These are phyloP conservation scores for Conger conger DNA, from an alignment of 2,113 vertebrate species.

Conservation along the genomic window DNA sequence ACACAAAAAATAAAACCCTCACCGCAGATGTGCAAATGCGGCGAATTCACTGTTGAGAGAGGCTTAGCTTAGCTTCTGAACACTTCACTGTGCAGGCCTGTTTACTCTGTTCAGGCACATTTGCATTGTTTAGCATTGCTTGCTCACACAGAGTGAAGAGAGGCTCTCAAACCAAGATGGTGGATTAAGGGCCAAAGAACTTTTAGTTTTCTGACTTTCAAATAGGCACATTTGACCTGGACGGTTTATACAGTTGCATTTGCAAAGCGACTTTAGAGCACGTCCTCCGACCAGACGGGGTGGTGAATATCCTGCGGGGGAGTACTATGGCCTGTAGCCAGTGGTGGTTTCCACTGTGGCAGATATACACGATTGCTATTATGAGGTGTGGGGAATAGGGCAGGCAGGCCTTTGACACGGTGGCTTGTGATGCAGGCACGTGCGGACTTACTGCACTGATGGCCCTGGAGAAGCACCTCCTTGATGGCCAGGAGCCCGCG, in stretches of 20 bases:
- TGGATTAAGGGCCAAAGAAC: background rate
- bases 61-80: background rate
- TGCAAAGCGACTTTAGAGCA: background rate
- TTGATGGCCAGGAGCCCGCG: constrained; percentile 85
- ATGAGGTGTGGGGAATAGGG: constrained; percentile 15
- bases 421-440: background rate
- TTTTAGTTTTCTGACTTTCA: background rate
- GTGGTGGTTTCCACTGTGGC: background rate
- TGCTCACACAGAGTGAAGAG: background rate
- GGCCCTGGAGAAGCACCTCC: constrained; percentile 90
- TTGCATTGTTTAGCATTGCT: background rate
- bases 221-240: background rate
- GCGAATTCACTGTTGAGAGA: background rate
- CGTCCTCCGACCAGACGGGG: background rate
- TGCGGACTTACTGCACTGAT: constrained; percentile 87
- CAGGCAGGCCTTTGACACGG: background rate
- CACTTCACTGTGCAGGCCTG: background rate
- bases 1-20: background rate
- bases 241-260: background rate
- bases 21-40: background rate
- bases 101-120: background rate
- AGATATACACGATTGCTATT: constrained; percentile 10
- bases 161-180: background rate
- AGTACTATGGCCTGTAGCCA: background rate
- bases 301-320: background rate